Percentiles rank a stretch among this genome's conserved stretches.
phyloP scores from a whole-genome alignment of 2,797 vertebrate genomes.

The Arremon brunneinucha region DNA sequence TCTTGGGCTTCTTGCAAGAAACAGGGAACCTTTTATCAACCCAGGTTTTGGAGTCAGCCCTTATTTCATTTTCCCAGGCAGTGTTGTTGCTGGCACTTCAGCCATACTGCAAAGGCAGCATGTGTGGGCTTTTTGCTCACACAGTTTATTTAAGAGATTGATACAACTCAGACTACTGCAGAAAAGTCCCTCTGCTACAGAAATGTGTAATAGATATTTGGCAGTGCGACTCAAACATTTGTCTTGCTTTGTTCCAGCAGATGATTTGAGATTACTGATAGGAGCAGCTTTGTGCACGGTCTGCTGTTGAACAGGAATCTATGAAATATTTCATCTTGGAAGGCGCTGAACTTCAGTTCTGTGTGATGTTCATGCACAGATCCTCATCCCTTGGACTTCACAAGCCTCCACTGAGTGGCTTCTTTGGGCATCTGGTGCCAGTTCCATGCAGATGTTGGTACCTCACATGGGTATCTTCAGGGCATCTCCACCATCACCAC shows the following conservation, averaged over 20 bases:
- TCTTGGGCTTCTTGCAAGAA: neutral
- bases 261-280: neutral
- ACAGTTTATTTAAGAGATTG: conserved; percentile 35
- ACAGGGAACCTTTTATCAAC: neutral
- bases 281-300: neutral
- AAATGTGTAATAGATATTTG: conserved; percentile 23
- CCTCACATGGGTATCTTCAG: neutral
- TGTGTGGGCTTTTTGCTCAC: conserved; percentile 54
- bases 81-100: conserved; percentile 55
- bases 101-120: conserved; percentile 22
- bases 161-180: conserved; percentile 21
- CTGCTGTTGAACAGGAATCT: neutral
- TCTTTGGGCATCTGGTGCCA: neutral
- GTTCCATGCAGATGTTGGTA: accelerated
- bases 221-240: neutral
- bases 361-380: neutral
- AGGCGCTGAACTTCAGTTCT: neutral
- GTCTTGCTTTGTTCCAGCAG: neutral
- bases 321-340: neutral
- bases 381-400: neutral
- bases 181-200: conserved; percentile 21
- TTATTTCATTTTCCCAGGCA: neutral
- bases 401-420: neutral
- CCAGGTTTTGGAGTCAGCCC: neutral
- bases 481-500: neutral